Conservation (phyloP, 2,113 vertebrate species). For the Calidris pygmaea region DNA sequence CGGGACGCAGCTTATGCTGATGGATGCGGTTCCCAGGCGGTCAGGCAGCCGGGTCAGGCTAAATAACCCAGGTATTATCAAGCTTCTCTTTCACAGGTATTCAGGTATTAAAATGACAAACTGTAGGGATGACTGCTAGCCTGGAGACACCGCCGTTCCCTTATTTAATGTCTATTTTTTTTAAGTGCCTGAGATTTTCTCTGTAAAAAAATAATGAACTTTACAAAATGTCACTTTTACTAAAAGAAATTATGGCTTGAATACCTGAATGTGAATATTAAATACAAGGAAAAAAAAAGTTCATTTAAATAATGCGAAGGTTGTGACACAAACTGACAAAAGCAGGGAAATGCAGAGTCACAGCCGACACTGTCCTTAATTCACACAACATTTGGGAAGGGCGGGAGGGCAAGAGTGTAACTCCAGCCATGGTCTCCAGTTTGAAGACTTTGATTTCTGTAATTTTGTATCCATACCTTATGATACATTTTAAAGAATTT, state of each 20-base stretch:
- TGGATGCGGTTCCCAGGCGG: conserved; percentile 4
- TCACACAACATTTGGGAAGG: conserved; percentile 28
- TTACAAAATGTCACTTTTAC: conserved; percentile 82
- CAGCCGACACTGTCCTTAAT: conserved; percentile 60
- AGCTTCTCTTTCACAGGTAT: conserved; percentile 43
- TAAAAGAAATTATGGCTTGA: conserved; percentile 78
- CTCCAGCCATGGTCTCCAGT: not conserved
- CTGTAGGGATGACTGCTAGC: conserved; percentile 44
- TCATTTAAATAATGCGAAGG: conserved; percentile 73
- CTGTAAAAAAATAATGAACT: conserved; percentile 78
- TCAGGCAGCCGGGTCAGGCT: conserved; percentile 9
- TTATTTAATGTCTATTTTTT: conserved; percentile 73
- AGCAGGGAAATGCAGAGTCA: conserved; percentile 70
- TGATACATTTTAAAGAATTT: conserved; percentile 16
- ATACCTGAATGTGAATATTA: conserved; percentile 77
- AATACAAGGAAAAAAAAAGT: conserved; percentile 54
- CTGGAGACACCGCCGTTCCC: conserved; percentile 49
- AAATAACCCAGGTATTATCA: conserved; percentile 58
- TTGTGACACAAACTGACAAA: conserved; percentile 76
- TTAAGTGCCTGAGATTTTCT: conserved; percentile 67
- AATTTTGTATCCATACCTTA: not conserved
- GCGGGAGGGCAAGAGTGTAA: not conserved
- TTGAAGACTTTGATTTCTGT: not conserved
- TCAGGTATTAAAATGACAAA: conserved; percentile 70
- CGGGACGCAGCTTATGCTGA: not conserved